Evolutionary conservation across 2,113 vertebrate species (phyloP).

Genomic region (Siphamia tubifer): DNA sequence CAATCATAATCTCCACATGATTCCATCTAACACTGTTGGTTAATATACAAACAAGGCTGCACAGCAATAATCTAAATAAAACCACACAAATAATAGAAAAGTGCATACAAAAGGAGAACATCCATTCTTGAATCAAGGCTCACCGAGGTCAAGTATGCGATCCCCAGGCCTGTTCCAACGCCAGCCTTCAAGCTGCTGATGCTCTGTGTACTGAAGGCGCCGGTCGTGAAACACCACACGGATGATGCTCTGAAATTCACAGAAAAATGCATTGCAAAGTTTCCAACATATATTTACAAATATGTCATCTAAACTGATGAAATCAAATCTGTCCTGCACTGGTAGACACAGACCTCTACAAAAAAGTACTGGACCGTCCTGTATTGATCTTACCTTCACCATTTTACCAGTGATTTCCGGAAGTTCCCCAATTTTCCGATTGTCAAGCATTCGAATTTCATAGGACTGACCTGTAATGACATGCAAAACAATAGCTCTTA

Average conservation of each 20-base stretch:
- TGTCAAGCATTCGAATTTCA: conserved; percentile 98
- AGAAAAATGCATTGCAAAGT: not conserved
- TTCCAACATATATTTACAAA: not conserved
- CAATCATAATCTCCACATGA: not conserved
- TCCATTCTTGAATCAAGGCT: conserved; percentile 19
- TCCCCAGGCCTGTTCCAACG: conserved; percentile 96
- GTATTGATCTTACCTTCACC: conserved; percentile 87
- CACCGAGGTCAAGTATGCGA: conserved; percentile 94
- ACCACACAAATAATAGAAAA: not conserved
- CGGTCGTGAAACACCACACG: conserved; percentile 97
- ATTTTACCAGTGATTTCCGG: conserved; percentile 95
- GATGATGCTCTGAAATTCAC: conserved; percentile 88
- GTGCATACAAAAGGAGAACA: not conserved
- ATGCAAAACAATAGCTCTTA: not conserved
- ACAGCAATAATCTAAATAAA: not conserved
- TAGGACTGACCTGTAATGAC: conserved; percentile 91
- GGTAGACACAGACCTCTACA: not conserved
- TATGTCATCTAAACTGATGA: not conserved
- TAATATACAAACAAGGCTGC: conserved; percentile 3
- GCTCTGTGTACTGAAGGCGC: conserved; percentile 94
- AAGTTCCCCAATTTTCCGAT: conserved; percentile 95
- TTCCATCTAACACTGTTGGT: not conserved
- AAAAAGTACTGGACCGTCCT: not conserved
- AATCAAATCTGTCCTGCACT: not conserved
- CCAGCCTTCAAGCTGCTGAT: conserved; percentile 98